Base-by-base conservation (phyloP, 2,797 vertebrate species). In the Neopelma chrysocephalum region DNA sequence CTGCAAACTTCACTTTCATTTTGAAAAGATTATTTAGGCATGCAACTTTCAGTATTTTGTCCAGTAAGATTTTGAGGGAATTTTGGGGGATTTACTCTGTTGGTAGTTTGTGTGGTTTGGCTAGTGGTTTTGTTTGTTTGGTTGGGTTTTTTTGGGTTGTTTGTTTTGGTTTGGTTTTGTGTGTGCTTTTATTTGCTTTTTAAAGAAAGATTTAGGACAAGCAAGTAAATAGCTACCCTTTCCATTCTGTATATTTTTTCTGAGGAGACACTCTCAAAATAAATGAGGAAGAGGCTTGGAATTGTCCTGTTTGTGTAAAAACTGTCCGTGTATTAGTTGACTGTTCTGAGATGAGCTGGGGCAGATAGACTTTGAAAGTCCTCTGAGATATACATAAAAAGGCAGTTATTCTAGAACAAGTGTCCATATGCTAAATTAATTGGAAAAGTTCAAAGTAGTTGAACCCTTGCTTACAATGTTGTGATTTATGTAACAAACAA, bases 1-100 rank as follows among this genome's bases (percentile, higher is more conserved):
- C 83, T 60, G 54, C 80, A 78, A 94, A 31, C n/a, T 69, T 87
- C 27, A 45, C 38, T 96, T 96, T 90, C 23, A 45, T 93, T 97
- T 96, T 90, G 65, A 87, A 87, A 80, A 82, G 5, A 13, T 77
- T 76, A 5, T 79, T 92, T 86, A 91, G 83, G 45, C 29, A 38
- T 84, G 51, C 47, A 79, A 42, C 76, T 94, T 65, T 16, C 20
- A 83, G 27, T 94, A 45, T 91, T 93, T 88, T 92, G 62, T 7
- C 57, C 51, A 45, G 36, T 66, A 45, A 90, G 69, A 61, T 85
- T 92, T 76, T 70, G 51, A 93, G 22, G 66, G 86, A 94, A 38
- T 95, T 90, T 80, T 54, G 47, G 70, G 81, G 73, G 16, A 51
- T 95, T 94, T 94, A 87, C 75, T 89, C 2, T 15, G 34, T 36